A percentile compares a stretch with the other conserved stretches of the same genome.
These are phyloP conservation scores for Blastobasis adustella DNA, from an alignment of 2,888 invertebrate species.

Conservation along the genomic window DNA sequence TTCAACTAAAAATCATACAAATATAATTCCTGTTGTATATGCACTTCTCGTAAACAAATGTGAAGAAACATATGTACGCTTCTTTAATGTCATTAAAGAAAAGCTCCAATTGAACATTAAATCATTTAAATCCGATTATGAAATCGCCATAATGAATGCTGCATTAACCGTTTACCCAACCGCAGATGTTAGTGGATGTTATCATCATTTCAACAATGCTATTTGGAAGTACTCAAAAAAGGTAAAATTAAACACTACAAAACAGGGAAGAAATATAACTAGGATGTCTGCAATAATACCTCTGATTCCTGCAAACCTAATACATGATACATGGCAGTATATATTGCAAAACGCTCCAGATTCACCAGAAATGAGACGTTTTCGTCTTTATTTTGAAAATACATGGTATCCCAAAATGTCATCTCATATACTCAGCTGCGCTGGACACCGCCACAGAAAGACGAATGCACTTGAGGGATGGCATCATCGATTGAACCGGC, in stretches of 20 bases:
- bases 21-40: conserved; percentile 11
- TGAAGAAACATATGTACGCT: conserved; percentile 8
- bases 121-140: conserved; percentile 10
- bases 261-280: conserved; percentile 8
- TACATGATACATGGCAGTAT: too few species aligned
- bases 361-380: conserved; percentile 9
- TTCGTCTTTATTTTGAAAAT: conserved; percentile 9
- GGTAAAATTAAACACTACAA: conserved; percentile 5
- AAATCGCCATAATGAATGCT: conserved; percentile 8
- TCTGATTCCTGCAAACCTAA: too few species aligned
- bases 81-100: conserved; percentile 8
- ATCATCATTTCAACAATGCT: conserved; percentile 10
- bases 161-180: conserved; percentile 8
- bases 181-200: conserved; percentile 8
- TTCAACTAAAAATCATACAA: conserved; percentile 7
- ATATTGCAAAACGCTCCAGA: conserved; percentile 4
- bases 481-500: conserved; percentile 8
- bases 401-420: conserved; percentile 10
- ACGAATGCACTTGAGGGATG: conserved; percentile 11
- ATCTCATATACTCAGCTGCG: conserved; percentile 8
- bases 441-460: conserved; percentile 7
- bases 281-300: conserved; percentile 7
- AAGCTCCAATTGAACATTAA: conserved; percentile 3
- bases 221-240: conserved; percentile 9
- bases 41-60: conserved; percentile 9